Base-by-base conservation (phyloP, 1,140 invertebrate species). In the Atopsyche davidsoni region DNA sequence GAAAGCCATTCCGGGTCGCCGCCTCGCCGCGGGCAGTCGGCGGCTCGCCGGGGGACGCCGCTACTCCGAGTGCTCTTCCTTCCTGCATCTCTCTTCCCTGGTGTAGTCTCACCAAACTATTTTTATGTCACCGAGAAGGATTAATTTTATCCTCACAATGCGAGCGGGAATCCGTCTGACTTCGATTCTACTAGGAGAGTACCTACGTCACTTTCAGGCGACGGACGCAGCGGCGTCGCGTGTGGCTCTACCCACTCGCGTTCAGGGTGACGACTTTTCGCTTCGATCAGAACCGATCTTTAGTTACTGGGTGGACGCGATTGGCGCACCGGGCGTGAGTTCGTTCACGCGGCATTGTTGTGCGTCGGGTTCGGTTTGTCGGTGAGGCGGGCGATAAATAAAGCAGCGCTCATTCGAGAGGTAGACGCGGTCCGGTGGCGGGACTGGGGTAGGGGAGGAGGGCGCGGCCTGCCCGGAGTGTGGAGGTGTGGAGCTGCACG, bases 391-490 rank as follows among this genome's bases (percentile, higher is more conserved):
- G 7, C 25, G 7, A 13, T n/a, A 13, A 28, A 28, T 28, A 13
- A 7, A 13, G 25, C 13, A 9, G 13, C 7, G 13, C 13, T 28
- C 25, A 13, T 28, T 7, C 25, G 25, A 7, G 25, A 13, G 7
- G 25, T 9, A 7, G 13, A 13, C 13, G 25, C 25, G 13, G 25
- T 7, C 7, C 7, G 7, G 6, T n/a, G 14, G 35, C 14, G 41
- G 43, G 51, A 46, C 14, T 6, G 46, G n/a, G 39, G 44, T 24
- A 6, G 39, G 21, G 18, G 48, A 42, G 41, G 39, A 31, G 57
- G 69, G 66, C 42, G 56, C 47, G 56, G 56, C 56, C 56, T 58
- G 56, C 56, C 56, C 56, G 56, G 51, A 39, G 49, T 47, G 14
- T 43, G 18, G 31, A 41, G 50, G 19, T 34, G 14, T 43, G 18